These are phyloP conservation scores for Aegotheles bennettii DNA, from an alignment of 2,113 vertebrate genomes.

Conservation along the genomic window DNA sequence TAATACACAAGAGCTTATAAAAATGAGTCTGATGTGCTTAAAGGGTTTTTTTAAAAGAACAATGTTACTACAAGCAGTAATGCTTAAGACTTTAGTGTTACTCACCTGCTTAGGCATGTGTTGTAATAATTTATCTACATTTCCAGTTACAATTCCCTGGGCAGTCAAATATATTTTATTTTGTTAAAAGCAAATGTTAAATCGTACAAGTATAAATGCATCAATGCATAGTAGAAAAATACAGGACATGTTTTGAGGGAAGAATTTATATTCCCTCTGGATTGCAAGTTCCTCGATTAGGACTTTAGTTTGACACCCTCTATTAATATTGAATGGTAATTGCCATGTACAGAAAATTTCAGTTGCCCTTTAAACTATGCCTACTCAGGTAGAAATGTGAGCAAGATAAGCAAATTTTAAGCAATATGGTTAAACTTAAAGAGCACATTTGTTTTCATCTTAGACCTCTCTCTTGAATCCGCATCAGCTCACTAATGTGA, in stretches of 20 bases:
- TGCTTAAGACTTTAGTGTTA: not conserved
- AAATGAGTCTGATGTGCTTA: not conserved
- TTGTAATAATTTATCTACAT: not conserved
- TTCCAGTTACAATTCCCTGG: not conserved
- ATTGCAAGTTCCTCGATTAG: not conserved
- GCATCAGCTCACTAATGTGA: not conserved
- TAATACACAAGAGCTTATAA: not conserved
- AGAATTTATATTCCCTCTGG: not conserved
- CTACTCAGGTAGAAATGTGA: not conserved
- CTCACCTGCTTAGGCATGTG: not conserved
- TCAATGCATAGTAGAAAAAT: not conserved
- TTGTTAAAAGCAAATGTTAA: not conserved
- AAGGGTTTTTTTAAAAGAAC: not conserved
- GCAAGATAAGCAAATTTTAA: constrained; percentile 27
- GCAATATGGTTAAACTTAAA: not conserved
- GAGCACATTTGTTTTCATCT: constrained; percentile 18
- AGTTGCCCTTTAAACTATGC: constrained; percentile 1
- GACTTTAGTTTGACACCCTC: not conserved
- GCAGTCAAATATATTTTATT: not conserved
- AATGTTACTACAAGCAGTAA: not conserved
- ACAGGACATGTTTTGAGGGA: not conserved
- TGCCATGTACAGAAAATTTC: not conserved
- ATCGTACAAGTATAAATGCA: not conserved
- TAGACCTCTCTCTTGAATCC: not conserved
- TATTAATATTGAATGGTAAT: constrained; percentile 9